A percentile compares a stretch with the other conserved stretches of the same genome.
phyloP scores from a whole-genome alignment of 2,113 vertebrate species.

The Leptobrachium ailaonicum region DNA sequence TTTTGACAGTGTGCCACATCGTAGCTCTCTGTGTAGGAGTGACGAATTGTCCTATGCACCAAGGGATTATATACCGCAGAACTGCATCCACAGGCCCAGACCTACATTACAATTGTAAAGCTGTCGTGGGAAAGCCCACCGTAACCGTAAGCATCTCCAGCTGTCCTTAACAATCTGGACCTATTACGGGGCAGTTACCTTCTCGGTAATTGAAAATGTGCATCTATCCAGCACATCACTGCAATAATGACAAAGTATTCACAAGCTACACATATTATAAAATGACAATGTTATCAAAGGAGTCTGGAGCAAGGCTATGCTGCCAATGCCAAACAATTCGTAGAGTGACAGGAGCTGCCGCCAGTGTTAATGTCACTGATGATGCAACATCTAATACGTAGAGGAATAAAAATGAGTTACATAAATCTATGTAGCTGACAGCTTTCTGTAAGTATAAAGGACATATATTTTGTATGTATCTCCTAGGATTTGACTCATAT shows the following conservation, averaged over 20 bases:
- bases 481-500: too few species aligned
- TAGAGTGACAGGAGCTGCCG: background rate
- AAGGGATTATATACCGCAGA: background rate
- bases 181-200: constrained; percentile 2
- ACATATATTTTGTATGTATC: too few species aligned
- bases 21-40: constrained; percentile 20
- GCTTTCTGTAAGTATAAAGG: too few species aligned
- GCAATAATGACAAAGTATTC: background rate
- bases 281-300: background rate
- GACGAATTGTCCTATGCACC: constrained; percentile 35
- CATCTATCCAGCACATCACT: background rate
- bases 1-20: constrained; percentile 41
- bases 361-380: background rate
- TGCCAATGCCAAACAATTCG: background rate
- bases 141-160: background rate
- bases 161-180: background rate
- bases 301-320: background rate
- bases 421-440: too few species aligned
- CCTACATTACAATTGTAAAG: background rate
- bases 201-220: background rate
- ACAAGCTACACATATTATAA: background rate
- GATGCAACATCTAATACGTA: background rate
- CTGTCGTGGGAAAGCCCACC: background rate
- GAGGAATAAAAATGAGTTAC: too few species aligned
- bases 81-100: background rate